Evolutionary conservation across 2,113 vertebrate genomes (phyloP), one percentile per base, ranked within the genome.

Genomic region (Psephotus haematonotus): DNA sequence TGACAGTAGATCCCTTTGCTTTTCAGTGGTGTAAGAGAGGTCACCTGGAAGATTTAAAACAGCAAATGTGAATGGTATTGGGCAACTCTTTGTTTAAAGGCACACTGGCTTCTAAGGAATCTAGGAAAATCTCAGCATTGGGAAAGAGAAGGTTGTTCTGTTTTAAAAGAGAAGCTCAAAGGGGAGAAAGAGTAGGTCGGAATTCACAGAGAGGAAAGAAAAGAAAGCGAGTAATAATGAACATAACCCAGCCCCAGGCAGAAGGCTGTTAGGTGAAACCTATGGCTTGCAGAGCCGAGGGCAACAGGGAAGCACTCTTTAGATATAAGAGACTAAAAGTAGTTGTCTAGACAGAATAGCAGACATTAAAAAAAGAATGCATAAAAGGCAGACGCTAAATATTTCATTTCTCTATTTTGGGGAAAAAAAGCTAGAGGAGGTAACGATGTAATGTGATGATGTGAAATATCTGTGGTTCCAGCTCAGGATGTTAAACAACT

Each of bases 271-370:
- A 79, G 79, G 82, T 93, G 47, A 89, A 83, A 86, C 69, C 77
- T 50, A 14, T n/a, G 75, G 81, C 65, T 47, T 16, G 47, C 43
- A 68, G 81, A 57, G 86, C 70, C 44, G 27, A 64, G 77, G 74
- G 81, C 69, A 76, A 63, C 6, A 64, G 83, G 35, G 52, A 78
- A 88, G 33, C 37, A 81, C 50, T 92, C 74, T 81, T 92, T 35
- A 68, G 83, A 71, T 50, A 20, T 7, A 9, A 84, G 57, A 91
- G 35, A 39, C 62, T 68, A 60, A 76, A 83, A 84, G 69, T 39
- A 67, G 86, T 79, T 89, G 93, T 92, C 95, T 93, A 95, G 96
- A 96, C 94, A 95, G 80, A 93, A 60, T 6, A 96, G 77, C 35
- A 75, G 77, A 86, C 72, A 47, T 76, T 49, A 9, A 68, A 93